Conservation (phyloP, 2,797 vertebrate genomes). For the Ibycter americanus region DNA sequence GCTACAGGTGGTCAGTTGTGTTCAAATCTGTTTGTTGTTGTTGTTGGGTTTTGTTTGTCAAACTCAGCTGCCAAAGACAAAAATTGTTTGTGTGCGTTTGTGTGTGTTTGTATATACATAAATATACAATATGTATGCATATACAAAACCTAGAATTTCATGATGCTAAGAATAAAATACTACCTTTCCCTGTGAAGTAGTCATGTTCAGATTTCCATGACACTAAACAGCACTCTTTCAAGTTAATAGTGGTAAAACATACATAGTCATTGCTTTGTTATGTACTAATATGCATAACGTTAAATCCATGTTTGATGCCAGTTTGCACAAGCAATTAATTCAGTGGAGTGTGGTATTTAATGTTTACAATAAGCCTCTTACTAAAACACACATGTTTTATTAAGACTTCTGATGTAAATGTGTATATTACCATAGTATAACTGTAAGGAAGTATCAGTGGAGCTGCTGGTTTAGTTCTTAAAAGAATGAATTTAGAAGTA, state of each 20-base stretch:
- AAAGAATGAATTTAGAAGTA: constrained; percentile 35
- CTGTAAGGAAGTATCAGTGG: neutral
- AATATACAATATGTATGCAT: constrained; percentile 27
- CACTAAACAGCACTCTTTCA: neutral
- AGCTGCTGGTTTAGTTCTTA: constrained; percentile 35
- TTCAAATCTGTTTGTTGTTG: neutral
- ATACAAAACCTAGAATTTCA: constrained; percentile 35
- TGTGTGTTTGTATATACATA: constrained; percentile 58
- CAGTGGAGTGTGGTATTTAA: constrained; percentile 14
- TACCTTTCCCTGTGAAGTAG: constrained; percentile 35
- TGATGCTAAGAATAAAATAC: constrained; percentile 8
- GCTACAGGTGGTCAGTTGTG: constrained; percentile 1
- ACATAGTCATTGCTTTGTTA: constrained; percentile 32
- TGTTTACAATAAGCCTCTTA: constrained; percentile 41
- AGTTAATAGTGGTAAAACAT: constrained; percentile 14
- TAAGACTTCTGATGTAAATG: neutral
- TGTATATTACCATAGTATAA: neutral
- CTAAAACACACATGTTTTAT: neutral
- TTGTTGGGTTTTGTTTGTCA: neutral
- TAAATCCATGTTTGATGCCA: constrained; percentile 39
- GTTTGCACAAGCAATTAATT: constrained; percentile 58
- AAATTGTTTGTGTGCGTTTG: constrained; percentile 36
- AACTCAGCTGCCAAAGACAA: constrained; percentile 73
- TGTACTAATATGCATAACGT: neutral
- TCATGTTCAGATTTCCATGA: constrained; percentile 40